Base-by-base conservation (phyloP, 1,140 invertebrate species). In the Cyrtorhinus lividipennis region DNA sequence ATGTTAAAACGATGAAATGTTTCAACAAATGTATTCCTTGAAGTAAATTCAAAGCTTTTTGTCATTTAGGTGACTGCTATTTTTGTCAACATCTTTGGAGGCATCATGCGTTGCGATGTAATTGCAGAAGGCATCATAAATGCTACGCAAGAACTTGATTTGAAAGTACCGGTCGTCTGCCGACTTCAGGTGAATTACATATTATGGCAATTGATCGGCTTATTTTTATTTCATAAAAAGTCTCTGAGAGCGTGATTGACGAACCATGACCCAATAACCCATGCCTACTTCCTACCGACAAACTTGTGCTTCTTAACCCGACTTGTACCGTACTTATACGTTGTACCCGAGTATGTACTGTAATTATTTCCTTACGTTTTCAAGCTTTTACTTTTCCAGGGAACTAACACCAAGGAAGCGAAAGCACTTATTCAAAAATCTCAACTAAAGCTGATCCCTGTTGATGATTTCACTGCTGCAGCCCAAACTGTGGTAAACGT, bases 51-150 rank as follows among this genome's bases (percentile, higher is more conserved):
- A n/a, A n/a, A n/a, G n/a, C n/a, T n/a, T n/a, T n/a, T 67, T 25
- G 62, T 15, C 64, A 30, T 67, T 75, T 78, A 70, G 87, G 94
- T 98, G 0, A 92, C 95, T 76, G 85, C 87, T 2, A 89, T 98
- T 68, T 81, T 98, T 61, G 92, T 99, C 0, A 98, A 99, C 76
- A 92, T 98, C 2, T 98, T 99, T 79, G 95, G 92, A 64, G 95
- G 95, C 66, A 99, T 99, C 72, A 94, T 99, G 0, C 95, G 98
- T 75, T 98, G 95, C 79, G 90, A 85, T 2, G 96, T 86, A 5
- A 90, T 99, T 73, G 95, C 95, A 1, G 90, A 87, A 20, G 95
- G 95, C 61, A 92, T 98, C 67, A 85, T 96, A 1, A 80, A 84
- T 61, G 95, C 95, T n/a, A 86, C 84, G 66, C 83, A 84, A 71